Evolutionary conservation across 2,888 invertebrate genomes (phyloP).

Genomic region (Sisyra nigra): DNA sequence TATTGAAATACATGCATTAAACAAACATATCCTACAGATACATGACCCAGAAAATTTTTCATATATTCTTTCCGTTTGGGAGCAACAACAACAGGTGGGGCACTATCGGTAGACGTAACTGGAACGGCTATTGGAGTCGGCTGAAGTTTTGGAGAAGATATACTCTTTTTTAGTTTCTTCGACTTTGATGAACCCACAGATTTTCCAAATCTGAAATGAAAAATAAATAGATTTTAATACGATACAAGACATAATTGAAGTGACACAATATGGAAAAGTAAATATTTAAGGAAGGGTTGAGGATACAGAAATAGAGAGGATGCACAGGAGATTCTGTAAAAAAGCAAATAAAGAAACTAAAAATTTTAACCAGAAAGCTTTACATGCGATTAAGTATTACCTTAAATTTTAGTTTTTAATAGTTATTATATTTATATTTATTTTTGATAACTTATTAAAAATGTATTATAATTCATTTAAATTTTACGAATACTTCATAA

Average conservation of each 20-base stretch:
- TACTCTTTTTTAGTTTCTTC: no score
- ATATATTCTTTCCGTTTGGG: slow-evolving; percentile 19
- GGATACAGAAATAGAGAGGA: slow-evolving; percentile 3
- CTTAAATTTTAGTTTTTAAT: no score
- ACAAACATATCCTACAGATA: slow-evolving; percentile 32
- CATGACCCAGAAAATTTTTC: slow-evolving; percentile 29
- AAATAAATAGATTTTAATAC: background rate
- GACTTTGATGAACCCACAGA: background rate
- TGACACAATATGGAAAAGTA: no score
- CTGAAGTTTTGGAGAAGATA: background rate
- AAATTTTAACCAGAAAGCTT: background rate
- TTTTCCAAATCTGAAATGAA: slow-evolving; percentile 5
- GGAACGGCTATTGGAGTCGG: slow-evolving; percentile 4
- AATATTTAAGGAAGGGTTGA: background rate
- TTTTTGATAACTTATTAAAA: no score
- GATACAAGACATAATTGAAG: no score
- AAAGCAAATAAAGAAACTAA: slow-evolving; percentile 4
- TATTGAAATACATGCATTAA: slow-evolving; percentile 59
- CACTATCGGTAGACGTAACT: slow-evolving; percentile 12
- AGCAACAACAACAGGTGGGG: slow-evolving; percentile 10
- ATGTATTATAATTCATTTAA: no score
- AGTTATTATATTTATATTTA: no score
- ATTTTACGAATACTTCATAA: no score
- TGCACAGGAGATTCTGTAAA: slow-evolving; percentile 4
- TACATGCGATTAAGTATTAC: no score